Evolutionary conservation across 2,888 invertebrate species (phyloP), one percentile per base, ranked within the genome.

Genomic region (Agrochola macilenta): DNA sequence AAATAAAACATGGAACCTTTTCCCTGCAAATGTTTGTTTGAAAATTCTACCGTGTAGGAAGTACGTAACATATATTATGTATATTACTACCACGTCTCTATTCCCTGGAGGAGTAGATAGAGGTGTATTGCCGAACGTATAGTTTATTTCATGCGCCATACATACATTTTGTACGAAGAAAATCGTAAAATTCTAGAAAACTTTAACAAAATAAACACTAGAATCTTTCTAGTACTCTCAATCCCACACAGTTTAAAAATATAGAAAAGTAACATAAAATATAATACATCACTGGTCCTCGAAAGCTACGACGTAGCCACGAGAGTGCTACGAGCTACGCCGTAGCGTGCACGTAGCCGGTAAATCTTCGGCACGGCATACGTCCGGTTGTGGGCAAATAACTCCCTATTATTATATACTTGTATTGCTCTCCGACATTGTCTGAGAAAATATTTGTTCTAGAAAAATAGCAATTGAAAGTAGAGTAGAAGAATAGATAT

Each of bases 301-400:
- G 69, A 77, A 83, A 43, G 80, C 80, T 89, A 87, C 87, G 82
- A 54, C 75, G 74, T 84, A 84, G 78, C 75, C 72, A 70, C 78
- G 66, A 77, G 80, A 78, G 76, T 76, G 87, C 85, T 87, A 81
- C 76, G 79, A 74, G 87, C 84, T 86, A 82, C 78, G 85, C 4
- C 76, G 87, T 89, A 89, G 88, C 89, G 81, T 89, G 88, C 89
- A 89, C 87, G 86, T 89, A 87, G 83, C 39, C 78, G 46, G 83
- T 87, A 87, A 87, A 89, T 87, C 89, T 82, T 81, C 46, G 23
- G 63, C 49, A 76, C 72, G 81, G 84, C 78, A 79, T 68, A 78
- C 70, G 82, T 89, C 87, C 85, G 87, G 75, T 63, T 70, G 75
- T 76, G 71, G 64, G 79, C 76, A 79, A 87, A 82, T 88, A 89